Evolutionary conservation across 2,888 invertebrate species (phyloP).

Genomic region (Ochropacha duplaris): DNA sequence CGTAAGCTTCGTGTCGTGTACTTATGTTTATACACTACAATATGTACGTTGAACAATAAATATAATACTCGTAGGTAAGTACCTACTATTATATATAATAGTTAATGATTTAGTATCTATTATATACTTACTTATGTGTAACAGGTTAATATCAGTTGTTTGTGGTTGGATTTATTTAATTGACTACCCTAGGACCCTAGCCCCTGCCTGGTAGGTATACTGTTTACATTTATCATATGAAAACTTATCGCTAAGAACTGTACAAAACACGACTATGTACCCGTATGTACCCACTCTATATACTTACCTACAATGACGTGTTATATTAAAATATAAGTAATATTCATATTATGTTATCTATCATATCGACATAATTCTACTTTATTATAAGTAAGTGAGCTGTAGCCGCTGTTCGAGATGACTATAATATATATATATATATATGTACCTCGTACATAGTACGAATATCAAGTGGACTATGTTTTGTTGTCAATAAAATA

Average conservation of each 20-base stretch:
- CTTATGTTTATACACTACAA: neutral
- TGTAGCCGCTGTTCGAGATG: constrained; percentile 17
- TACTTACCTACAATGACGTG: too few species aligned
- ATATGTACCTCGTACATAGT: constrained; percentile 34
- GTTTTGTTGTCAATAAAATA: constrained; percentile 74
- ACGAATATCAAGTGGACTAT: constrained; percentile 41
- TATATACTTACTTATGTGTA: too few species aligned
- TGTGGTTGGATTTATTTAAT: too few species aligned
- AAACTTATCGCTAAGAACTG: neutral
- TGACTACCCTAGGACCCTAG: too few species aligned
- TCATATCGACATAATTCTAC: constrained; percentile 14
- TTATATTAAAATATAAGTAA: too few species aligned
- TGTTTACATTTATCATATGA: too few species aligned
- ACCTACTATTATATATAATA: neutral
- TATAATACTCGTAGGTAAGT: too few species aligned
- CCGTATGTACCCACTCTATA: neutral
- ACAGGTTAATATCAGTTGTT: too few species aligned
- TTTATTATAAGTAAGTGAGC: constrained; percentile 15
- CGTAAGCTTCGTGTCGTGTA: too few species aligned
- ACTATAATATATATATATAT: neutral
- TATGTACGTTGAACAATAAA: neutral
- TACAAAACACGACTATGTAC: neutral
- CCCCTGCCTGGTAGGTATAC: too few species aligned
- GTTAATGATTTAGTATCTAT: neutral
- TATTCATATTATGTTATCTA: constrained; percentile 21